phyloP scores from a whole-genome alignment of 2,888 invertebrate species.

The Agonopterix alstromeriana region DNA sequence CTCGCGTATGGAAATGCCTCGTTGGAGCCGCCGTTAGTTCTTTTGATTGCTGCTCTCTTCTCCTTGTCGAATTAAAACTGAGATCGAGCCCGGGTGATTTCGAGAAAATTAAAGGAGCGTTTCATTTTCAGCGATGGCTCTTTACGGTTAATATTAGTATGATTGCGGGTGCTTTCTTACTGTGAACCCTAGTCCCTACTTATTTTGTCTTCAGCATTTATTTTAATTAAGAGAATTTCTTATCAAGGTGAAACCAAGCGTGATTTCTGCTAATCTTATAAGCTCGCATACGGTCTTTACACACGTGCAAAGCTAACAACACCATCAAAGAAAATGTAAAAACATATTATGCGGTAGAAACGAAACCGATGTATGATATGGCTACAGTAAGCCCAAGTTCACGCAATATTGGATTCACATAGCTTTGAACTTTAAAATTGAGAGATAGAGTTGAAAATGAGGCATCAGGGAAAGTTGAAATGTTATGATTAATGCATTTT shows the following conservation, averaged over 20 bases:
- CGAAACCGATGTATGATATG: constrained; percentile 23
- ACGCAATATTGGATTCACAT: constrained; percentile 30
- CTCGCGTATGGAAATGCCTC: constrained; percentile 72
- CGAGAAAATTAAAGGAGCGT: constrained; percentile 67
- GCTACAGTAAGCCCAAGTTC: constrained; percentile 38
- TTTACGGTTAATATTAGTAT: constrained; percentile 64
- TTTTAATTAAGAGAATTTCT: constrained; percentile 51
- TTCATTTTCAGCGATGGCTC: constrained; percentile 59
- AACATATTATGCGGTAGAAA: constrained; percentile 13
- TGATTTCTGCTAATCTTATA: not conserved
- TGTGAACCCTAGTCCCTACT: constrained; percentile 38
- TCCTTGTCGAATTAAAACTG: constrained; percentile 69
- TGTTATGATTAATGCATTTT: constrained; percentile 60
- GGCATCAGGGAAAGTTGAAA: constrained; percentile 28
- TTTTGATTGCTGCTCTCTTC: constrained; percentile 65
- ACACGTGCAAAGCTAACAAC: constrained; percentile 16
- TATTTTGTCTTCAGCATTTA: constrained; percentile 47
- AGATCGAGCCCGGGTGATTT: constrained; percentile 61
- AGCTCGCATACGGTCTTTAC: constrained; percentile 2
- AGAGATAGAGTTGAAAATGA: constrained; percentile 42
- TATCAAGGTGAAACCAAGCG: constrained; percentile 19
- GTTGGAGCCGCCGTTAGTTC: constrained; percentile 68
- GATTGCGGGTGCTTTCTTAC: constrained; percentile 47
- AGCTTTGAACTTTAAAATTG: constrained; percentile 39
- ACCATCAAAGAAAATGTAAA: constrained; percentile 45